Conservation (phyloP, 2,797 vertebrate genomes). For the Ibycter americanus region DNA sequence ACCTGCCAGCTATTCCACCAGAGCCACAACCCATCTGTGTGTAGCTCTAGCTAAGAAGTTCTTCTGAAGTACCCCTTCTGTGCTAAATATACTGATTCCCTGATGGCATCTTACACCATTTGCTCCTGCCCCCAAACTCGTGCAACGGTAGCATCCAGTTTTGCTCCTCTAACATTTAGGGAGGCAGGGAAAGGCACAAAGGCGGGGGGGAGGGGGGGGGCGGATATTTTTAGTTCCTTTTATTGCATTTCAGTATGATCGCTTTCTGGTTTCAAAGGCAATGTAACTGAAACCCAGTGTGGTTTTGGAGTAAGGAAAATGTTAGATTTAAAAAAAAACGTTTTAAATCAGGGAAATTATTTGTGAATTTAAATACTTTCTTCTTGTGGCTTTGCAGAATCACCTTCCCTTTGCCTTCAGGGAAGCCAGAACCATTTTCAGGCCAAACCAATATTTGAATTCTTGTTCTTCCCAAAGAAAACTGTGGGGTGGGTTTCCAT, state of each 20-base stretch:
- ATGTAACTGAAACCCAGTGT: constrained; percentile 21
- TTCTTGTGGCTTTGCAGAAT: constrained; percentile 39
- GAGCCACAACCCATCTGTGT: neutral
- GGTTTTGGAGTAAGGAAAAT: constrained; percentile 19
- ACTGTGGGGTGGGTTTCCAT: constrained; percentile 11
- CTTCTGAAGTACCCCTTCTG: neutral
- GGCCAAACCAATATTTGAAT: constrained; percentile 26
- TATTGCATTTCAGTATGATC: neutral
- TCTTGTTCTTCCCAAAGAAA: constrained; percentile 24
- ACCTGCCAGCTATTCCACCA: neutral
- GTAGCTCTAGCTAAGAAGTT: neutral
- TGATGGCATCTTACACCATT: neutral
- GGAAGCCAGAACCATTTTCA: constrained; percentile 15
- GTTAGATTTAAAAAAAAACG: constrained; percentile 40
- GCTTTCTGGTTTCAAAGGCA: constrained; percentile 36
- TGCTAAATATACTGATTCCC: neutral
- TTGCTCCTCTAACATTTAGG: constrained; percentile 5
- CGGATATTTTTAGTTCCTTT: constrained; percentile 18
- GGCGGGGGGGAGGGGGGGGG: neutral
- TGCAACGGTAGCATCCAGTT: neutral
- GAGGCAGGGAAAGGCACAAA: constrained; percentile 13
- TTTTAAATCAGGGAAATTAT: constrained; percentile 23
- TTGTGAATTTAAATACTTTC: constrained; percentile 21
- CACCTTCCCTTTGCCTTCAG: constrained; percentile 20
- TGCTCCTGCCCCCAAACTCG: neutral